A percentile compares a stretch with the other conserved stretches of the same genome.
These are phyloP conservation scores for Phaedon cochleariae DNA, from an alignment of 2,888 invertebrate genomes.

Conservation along the genomic window DNA sequence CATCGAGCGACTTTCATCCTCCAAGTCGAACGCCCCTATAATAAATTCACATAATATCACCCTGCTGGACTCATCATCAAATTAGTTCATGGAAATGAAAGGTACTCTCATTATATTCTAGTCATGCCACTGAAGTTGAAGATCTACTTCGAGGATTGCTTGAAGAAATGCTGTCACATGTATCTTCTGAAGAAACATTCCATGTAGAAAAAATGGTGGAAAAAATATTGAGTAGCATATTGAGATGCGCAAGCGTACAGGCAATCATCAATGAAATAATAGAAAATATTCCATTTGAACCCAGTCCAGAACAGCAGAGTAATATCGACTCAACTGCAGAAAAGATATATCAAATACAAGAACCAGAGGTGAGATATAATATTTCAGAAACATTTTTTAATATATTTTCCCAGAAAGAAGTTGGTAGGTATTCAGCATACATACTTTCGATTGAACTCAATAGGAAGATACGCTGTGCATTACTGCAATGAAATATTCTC, in stretches of 20 bases:
- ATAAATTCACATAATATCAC: too few species aligned
- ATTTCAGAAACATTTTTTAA: too few species aligned
- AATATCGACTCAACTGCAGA: constrained; percentile 53
- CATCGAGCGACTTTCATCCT: too few species aligned
- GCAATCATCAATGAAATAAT: constrained; percentile 52
- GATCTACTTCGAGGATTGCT: constrained; percentile 48
- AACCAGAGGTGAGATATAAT: constrained; percentile 43
- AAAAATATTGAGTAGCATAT: constrained; percentile 45
- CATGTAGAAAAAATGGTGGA: constrained; percentile 45
- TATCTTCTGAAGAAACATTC: constrained; percentile 40
- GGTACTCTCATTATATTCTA: constrained; percentile 33
- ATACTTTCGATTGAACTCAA: too few species aligned
- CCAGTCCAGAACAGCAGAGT: constrained; percentile 47
- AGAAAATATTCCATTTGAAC: constrained; percentile 48
- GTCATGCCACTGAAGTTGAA: constrained; percentile 45
- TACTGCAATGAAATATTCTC: too few species aligned
- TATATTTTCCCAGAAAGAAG: too few species aligned
- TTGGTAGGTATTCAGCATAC: too few species aligned
- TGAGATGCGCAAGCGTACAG: constrained; percentile 48
- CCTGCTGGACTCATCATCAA: too few species aligned
- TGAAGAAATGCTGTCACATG: constrained; percentile 47
- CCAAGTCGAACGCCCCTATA: too few species aligned
- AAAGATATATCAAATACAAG: constrained; percentile 50
- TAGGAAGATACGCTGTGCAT: too few species aligned
- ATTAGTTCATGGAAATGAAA: background rate